Conservation (phyloP, 2,113 vertebrate genomes). For the Petromus typicus region DNA sequence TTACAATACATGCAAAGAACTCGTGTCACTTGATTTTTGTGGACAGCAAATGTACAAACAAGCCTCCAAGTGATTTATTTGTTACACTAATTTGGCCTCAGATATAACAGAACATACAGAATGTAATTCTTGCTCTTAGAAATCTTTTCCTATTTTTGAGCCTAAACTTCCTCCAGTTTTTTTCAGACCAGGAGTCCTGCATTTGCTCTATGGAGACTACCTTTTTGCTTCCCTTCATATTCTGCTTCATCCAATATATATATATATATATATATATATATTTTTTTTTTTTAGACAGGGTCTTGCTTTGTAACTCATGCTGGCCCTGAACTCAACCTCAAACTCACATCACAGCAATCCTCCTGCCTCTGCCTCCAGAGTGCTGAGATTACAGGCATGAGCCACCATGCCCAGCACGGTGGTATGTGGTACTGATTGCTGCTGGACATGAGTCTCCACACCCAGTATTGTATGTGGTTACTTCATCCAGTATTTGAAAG, state of each 20-base stretch:
- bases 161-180: neutral
- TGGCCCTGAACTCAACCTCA: too few species aligned
- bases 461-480: too few species aligned
- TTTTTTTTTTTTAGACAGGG: too few species aligned
- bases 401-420: too few species aligned
- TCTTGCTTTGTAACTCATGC: too few species aligned
- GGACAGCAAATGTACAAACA: neutral
- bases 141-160: neutral
- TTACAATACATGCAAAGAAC: conserved; percentile 11
- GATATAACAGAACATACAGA: neutral
- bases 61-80: neutral
- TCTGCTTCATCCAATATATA: neutral
- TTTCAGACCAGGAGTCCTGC: neutral
- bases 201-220: neutral
- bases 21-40: conserved; percentile 2
- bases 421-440: too few species aligned
- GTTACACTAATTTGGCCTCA: neutral
- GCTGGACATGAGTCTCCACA: too few species aligned
- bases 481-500: conserved; percentile 47
- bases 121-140: neutral
- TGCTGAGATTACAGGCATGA: too few species aligned
- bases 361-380: too few species aligned
- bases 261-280: too few species aligned
- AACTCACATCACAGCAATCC: too few species aligned
- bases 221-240: neutral